These are phyloP conservation scores for Drosophila nigricruria DNA, from an alignment of 2,888 invertebrate species.

Conservation along the genomic window DNA sequence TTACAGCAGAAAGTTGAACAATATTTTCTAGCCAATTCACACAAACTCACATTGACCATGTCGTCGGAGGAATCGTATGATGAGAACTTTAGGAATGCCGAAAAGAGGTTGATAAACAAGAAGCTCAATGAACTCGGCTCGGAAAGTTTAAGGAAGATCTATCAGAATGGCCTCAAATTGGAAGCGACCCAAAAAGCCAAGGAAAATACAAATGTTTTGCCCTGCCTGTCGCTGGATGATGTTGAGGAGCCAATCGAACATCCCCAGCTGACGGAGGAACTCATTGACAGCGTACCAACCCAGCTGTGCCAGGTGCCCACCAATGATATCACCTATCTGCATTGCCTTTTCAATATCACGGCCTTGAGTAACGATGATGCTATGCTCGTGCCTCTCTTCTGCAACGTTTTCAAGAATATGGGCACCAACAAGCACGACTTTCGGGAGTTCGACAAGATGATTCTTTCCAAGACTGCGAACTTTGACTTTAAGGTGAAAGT, in stretches of 20 bases:
- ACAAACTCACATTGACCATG: slow-evolving; percentile 93
- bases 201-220: slow-evolving; percentile 91
- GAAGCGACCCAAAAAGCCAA: slow-evolving; percentile 89
- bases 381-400: slow-evolving; percentile 93
- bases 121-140: slow-evolving; percentile 87
- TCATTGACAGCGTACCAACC: slow-evolving; percentile 87
- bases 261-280: slow-evolving; percentile 65
- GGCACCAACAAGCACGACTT: slow-evolving; percentile 93
- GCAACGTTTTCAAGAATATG: slow-evolving; percentile 92
- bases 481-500: slow-evolving; percentile 89
- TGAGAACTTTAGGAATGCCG: slow-evolving; percentile 88
- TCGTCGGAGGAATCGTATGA: slow-evolving; percentile 92
- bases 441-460: slow-evolving; percentile 91
- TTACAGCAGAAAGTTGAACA: slow-evolving; percentile 89
- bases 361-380: slow-evolving; percentile 89
- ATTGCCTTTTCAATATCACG: slow-evolving; percentile 90
- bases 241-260: slow-evolving; percentile 88
- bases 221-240: slow-evolving; percentile 92
- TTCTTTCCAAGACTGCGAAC: slow-evolving; percentile 91
- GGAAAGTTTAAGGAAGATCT: slow-evolving; percentile 87
- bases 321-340: slow-evolving; percentile 95
- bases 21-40: slow-evolving; percentile 92
- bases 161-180: slow-evolving; percentile 89
- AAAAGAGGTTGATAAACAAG: slow-evolving; percentile 88
- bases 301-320: slow-evolving; percentile 93